Base-by-base conservation (phyloP, 2,888 invertebrate species). In the Dicyrtoma fusca region DNA sequence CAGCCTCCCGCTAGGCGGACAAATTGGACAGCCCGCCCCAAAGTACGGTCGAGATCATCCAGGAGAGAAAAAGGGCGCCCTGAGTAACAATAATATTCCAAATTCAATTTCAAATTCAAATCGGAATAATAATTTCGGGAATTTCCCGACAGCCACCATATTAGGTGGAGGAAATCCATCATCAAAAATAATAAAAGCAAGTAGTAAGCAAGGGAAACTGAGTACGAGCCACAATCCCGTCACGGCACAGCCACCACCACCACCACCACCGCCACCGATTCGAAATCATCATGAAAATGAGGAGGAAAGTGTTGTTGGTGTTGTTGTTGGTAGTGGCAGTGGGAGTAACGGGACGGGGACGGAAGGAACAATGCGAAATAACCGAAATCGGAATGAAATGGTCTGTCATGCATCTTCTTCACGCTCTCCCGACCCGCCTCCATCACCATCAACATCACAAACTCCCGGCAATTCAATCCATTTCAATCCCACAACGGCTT, bases 401-500 rank as follows among this genome's bases (percentile, higher is more conserved):
- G 34, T 34, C 4, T 34, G 51, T 55, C 53, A 69, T 69, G 61
- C 49, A 61, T 69, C 69, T 69, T 69, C 61, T 61, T 69, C 69
- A 62, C 61, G 34, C 62, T 61, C 62, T 25, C 62, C 69, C 17
- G 69, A 26, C 26, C 61, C 69, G 69, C 69, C 69, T 49, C 34
- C 49, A 49, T 69, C 69, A 59, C 69, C 69, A 61, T 61, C 59
- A 21, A 57, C 42, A 69, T 49, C 69, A 61, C n/a, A 61, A 69
- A 61, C 47, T 69, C 17, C 61, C 17, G 61, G 69, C 61, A 69
- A 69, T 69, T 61, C 73, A 64, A 73, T 73, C 62, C 69, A 66
- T 66, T 66, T 66, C 71, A 34, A 66, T 66, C 42, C 25, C 25
- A n/a, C 57, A 19, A 59, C 49, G 8, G 47, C 63, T 21, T 6